Evolutionary conservation across 2,888 invertebrate species (phyloP), one percentile per base, ranked within the genome.

Genomic region (Drosophila conformis): DNA sequence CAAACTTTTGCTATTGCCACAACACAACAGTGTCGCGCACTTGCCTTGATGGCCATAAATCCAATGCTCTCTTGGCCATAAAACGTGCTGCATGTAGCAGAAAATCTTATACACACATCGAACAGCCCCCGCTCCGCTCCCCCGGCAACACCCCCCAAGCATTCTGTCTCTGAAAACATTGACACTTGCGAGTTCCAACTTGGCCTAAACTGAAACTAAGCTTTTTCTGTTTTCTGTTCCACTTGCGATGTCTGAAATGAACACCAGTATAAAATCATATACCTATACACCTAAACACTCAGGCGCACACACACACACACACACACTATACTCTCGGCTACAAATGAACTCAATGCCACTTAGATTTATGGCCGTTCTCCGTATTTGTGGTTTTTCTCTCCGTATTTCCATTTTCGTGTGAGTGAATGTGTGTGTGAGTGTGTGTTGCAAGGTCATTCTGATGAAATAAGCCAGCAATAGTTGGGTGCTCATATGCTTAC

Each of bases 31-130:
- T 51, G 57, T 52, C 21, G 53, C 48, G 35, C 78, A 72, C 83
- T 85, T 78, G 85, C 69, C 76, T 65, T 71, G 75, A 67, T 84
- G 74, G 83, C 80, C 87, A 85, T 87, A 87, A 87, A 83, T 85
- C 80, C 69, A 35, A 48, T 54, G 76, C 80, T 73, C 66, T 76
- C 63, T 73, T 73, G 76, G 70, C 73, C 78, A 78, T 76, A 80
- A 80, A 80, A 76, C 77, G 71, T 73, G 65, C 67, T 58, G 78
- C 72, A 76, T 51, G 63, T 29, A 69, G 69, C 76, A 70, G 35
- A 68, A 73, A 76, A 78, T 78, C 70, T 61, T 61, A 35, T 61
- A 36, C 51, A 15, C 15, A 38, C 13, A 40, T 33, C 27, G 38
- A 40, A 10, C 1, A 10, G 31, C 31, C 31, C 36, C 36, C 10